Evolutionary conservation across 2,797 vertebrate genomes (phyloP).

Genomic region (Kryptolebias ocellatus): DNA sequence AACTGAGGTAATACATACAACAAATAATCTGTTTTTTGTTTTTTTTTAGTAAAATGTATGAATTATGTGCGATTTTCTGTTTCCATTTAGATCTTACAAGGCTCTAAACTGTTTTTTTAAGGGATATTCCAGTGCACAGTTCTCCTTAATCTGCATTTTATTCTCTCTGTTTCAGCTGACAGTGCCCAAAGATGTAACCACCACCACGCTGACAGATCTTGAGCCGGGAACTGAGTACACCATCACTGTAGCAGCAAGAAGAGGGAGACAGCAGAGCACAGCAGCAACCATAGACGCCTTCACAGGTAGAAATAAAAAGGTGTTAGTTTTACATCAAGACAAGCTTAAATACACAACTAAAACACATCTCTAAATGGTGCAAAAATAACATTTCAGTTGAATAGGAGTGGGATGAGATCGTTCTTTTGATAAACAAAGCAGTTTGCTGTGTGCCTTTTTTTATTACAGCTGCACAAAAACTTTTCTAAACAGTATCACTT

Average conservation of each 20-base stretch:
- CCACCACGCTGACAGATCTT: slow-evolving; percentile 87
- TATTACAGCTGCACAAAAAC: slow-evolving; percentile 7
- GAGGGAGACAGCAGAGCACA: slow-evolving; percentile 93
- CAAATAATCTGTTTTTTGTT: background rate
- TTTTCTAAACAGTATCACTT: slow-evolving; percentile 10
- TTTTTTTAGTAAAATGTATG: background rate
- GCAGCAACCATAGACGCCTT: slow-evolving; percentile 93
- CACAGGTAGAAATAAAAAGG: slow-evolving; percentile 86
- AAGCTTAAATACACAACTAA: background rate
- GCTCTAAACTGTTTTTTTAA: background rate
- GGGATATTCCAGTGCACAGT: slow-evolving; percentile 5
- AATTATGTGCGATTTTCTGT: background rate
- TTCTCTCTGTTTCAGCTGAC: slow-evolving; percentile 75
- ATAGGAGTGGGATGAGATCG: background rate
- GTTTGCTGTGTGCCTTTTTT: background rate
- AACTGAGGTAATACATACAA: slow-evolving; percentile 78
- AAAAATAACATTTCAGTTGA: background rate
- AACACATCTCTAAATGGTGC: background rate
- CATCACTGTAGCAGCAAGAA: slow-evolving; percentile 90
- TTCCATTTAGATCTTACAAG: background rate
- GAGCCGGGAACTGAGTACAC: slow-evolving; percentile 96
- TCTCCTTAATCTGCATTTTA: background rate
- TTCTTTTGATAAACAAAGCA: background rate
- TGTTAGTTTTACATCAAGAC: background rate
- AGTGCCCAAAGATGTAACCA: slow-evolving; percentile 84